Evolutionary conservation across 2,888 invertebrate genomes (phyloP).

Genomic region (Cheilosia soror): DNA sequence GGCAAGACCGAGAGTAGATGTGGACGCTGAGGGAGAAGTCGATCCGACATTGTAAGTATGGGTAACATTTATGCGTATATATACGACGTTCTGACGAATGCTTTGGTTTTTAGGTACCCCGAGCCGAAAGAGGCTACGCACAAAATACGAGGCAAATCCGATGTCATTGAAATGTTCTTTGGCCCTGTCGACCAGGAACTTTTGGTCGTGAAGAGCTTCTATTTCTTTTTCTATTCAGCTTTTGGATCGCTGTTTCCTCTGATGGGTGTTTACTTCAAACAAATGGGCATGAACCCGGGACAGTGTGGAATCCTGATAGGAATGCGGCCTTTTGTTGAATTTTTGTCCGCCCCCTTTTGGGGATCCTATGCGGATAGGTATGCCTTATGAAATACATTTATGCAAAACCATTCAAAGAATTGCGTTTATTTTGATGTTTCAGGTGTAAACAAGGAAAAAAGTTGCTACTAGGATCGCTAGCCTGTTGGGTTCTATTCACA

Average conservation of each 20-base stretch:
- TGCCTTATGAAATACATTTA: neutral
- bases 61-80: neutral
- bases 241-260: slow-evolving; percentile 99
- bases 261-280: slow-evolving; percentile 99
- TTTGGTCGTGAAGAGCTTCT: slow-evolving; percentile 97
- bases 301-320: slow-evolving; percentile 98
- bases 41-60: slow-evolving; percentile 89
- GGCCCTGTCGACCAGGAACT: slow-evolving; percentile 95
- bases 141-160: slow-evolving; percentile 94
- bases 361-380: slow-evolving; percentile 95
- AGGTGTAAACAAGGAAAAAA: slow-evolving; percentile 94
- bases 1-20: slow-evolving; percentile 90
- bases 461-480: slow-evolving; percentile 94
- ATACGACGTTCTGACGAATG: neutral
- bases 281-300: slow-evolving; percentile 99
- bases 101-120: slow-evolving; percentile 86
- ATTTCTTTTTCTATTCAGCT: slow-evolving; percentile 99
- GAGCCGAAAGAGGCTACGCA: slow-evolving; percentile 94
- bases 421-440: slow-evolving; percentile 26
- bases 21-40: slow-evolving; percentile 93
- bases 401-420: no score
- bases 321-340: slow-evolving; percentile 98
- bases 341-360: slow-evolving; percentile 99
- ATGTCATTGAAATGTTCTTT: slow-evolving; percentile 92
- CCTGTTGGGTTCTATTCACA: slow-evolving; percentile 98